These are phyloP conservation scores for Centropyge bicolor DNA, from an alignment of 2,797 vertebrate genomes.

Conservation along the genomic window DNA sequence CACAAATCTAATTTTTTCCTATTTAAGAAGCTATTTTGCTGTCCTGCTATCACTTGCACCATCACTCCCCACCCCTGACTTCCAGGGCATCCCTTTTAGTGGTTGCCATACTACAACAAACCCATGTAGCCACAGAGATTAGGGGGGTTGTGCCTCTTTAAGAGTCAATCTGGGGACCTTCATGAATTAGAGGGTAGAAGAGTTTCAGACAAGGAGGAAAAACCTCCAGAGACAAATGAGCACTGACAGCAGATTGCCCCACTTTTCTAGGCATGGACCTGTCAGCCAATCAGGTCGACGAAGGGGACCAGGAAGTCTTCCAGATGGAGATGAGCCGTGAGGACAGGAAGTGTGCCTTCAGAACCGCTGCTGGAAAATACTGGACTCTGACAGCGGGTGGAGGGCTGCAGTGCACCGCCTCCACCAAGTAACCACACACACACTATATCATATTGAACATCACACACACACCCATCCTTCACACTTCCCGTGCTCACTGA, in stretches of 20 bases:
- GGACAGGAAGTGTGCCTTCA: constrained; percentile 94
- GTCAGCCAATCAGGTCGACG: constrained; percentile 97
- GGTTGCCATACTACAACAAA: not conserved
- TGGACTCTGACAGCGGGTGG: constrained; percentile 93
- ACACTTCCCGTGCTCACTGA: not conserved
- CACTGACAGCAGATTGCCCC: constrained; percentile 45
- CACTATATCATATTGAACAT: constrained; percentile 4
- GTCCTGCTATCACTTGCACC: not conserved
- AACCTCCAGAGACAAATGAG: constrained; percentile 34
- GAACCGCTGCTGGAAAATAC: constrained; percentile 95
- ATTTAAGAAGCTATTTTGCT: not conserved
- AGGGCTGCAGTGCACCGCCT: constrained; percentile 94
- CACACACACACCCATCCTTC: not conserved
- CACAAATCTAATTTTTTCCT: too few species aligned
- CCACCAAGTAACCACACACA: constrained; percentile 87
- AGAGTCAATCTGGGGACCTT: constrained; percentile 15
- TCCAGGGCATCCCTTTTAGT: not conserved
- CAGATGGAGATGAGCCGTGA: constrained; percentile 96
- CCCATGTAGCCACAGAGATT: not conserved
- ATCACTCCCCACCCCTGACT: not conserved
- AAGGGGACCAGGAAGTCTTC: constrained; percentile 97
- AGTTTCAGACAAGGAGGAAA: constrained; percentile 27
- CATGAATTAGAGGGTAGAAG: constrained; percentile 15
- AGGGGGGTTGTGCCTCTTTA: constrained; percentile 15
- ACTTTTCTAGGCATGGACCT: constrained; percentile 91